phyloP scores from a whole-genome alignment of 2,888 invertebrate genomes.

The Idaea straminata region DNA sequence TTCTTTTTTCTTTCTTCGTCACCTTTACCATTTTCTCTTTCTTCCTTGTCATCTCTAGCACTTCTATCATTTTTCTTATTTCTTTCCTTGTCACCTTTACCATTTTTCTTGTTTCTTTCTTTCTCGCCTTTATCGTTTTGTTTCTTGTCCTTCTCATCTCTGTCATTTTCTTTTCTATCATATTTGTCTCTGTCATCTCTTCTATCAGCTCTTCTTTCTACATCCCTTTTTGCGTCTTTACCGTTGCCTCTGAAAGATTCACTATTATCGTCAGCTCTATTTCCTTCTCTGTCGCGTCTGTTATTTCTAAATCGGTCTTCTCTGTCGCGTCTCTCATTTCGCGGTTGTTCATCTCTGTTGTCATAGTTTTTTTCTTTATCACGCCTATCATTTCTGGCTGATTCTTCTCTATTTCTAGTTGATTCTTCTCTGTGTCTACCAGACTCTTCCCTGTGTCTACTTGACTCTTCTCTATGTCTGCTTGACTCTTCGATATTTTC shows the following conservation, averaged over 20 bases:
- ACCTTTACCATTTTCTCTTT: slow-evolving; percentile 12
- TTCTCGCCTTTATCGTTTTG: slow-evolving; percentile 7
- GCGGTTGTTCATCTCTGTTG: slow-evolving; percentile 6
- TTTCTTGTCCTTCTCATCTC: slow-evolving; percentile 16
- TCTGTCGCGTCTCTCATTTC: slow-evolving; percentile 20
- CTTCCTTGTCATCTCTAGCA: slow-evolving; percentile 20
- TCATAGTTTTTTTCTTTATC: slow-evolving; percentile 23
- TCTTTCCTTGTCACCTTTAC: slow-evolving; percentile 14
- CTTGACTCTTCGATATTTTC: slow-evolving; percentile 12
- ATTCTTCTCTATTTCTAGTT: slow-evolving; percentile 12
- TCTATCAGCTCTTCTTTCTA: slow-evolving; percentile 15
- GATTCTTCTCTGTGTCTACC: slow-evolving; percentile 21
- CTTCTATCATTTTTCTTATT: slow-evolving; percentile 22
- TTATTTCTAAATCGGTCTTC: slow-evolving; percentile 13
- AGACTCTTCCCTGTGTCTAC: slow-evolving; percentile 18
- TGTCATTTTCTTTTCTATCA: slow-evolving; percentile 25
- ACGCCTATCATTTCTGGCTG: slow-evolving; percentile 1
- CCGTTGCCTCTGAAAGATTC: slow-evolving; percentile 12
- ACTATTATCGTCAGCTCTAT: slow-evolving; percentile 15
- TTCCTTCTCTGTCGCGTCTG: slow-evolving; percentile 7
- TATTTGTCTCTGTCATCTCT: slow-evolving; percentile 17
- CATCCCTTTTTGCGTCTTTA: slow-evolving; percentile 19
- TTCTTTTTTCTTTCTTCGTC: slow-evolving; percentile 17
- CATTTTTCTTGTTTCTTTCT: slow-evolving; percentile 20
- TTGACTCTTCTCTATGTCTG: slow-evolving; percentile 18